Evolutionary conservation across 2,113 vertebrate genomes (phyloP), one percentile per base, ranked within the genome.

Genomic region (Hepsetus odoe): DNA sequence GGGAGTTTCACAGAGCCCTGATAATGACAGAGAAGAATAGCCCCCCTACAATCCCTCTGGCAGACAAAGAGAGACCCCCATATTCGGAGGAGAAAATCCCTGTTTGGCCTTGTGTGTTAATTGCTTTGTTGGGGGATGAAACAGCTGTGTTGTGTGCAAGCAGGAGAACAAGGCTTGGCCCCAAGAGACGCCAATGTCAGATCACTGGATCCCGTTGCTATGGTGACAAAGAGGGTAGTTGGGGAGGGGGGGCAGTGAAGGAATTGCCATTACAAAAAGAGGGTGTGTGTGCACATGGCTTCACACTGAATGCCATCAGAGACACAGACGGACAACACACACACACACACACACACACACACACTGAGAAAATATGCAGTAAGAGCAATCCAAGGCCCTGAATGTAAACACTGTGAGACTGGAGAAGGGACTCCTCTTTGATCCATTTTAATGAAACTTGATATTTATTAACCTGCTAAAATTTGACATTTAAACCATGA

Each of bases 171-270:
- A 93, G 91, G 88, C 92, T 86, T 85, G 86, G 91, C 91, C 92
- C 91, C 92, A 87, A 86, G 93, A 95, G 93, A 93, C 91, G 87
- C 92, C 93, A 83, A 85, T 91, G 89, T 89, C 87, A 87, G 85
- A 90, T 91, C 85, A 90, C 85, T 89, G 87, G 92, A 88, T 92
- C 90, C 32, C 26, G 95, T 97, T 96, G 88, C 94, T 91, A 94
- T 96, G 92, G 91, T 85, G 87, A 98, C 90, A 3, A 82, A 89
- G 89, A 92, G 86, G 88, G 72, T 13, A 13, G 44, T 3, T n/a
- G 51, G n/a, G 90, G 85, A 83, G 86, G 87, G 88, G 85, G 84
- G 83, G 84, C 80, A 94, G 88, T 90, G 86, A 91, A 88, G 91
- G 93, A 95, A 94, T 95, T 92, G 87, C 90, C 91, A 93, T 92